Conservation (phyloP, 2,888 invertebrate species). For the Ligdia adustata region DNA sequence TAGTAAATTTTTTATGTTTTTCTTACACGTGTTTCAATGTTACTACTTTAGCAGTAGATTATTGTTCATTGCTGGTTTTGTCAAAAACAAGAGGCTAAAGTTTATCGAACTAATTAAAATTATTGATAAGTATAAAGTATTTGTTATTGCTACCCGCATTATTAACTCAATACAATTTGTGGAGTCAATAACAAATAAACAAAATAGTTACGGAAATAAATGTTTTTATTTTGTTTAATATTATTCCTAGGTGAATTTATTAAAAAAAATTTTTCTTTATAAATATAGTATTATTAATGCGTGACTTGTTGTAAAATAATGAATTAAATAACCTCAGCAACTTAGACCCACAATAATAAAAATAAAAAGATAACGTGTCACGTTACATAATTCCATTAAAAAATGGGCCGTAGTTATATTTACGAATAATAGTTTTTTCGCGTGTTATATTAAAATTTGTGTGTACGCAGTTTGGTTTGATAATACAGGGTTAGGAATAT, state of each 20-base stretch:
- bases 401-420: conserved; percentile 36
- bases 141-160: background rate
- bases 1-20: no score
- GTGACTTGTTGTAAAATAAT: background rate
- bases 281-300: background rate
- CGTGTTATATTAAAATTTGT: conserved; percentile 46
- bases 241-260: no score
- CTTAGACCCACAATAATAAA: conserved; percentile 3
- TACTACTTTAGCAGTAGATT: no score
- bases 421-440: conserved; percentile 34
- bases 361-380: background rate
- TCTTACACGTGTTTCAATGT: no score
- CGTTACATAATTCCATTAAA: conserved; percentile 24
- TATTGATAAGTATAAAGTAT: conserved; percentile 1
- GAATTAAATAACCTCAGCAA: background rate
- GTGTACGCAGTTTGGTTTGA: no score
- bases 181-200: background rate
- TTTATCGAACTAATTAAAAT: conserved; percentile 21
- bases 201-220: background rate
- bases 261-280: background rate
- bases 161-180: background rate
- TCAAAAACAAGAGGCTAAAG: conserved; percentile 18
- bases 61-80: background rate
- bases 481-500: background rate
- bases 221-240: no score